A percentile compares a stretch with the other conserved stretches of the same genome.
Conservation (phyloP, 64 coral and sea anemone genomes). For the Actinia equina region DNA sequence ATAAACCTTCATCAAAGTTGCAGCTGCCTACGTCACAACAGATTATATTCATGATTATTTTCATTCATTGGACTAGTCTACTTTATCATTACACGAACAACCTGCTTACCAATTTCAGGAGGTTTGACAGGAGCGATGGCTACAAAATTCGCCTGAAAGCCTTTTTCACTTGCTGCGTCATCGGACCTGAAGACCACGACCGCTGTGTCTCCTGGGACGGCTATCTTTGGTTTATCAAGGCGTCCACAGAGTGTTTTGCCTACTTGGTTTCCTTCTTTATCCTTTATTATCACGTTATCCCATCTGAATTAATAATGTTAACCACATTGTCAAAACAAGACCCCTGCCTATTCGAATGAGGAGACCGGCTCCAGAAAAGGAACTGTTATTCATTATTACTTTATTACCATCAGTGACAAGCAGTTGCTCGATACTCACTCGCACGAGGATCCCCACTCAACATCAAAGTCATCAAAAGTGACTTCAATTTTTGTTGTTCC, state of each 20-base stretch:
- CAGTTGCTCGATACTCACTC: neutral
- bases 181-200: neutral
- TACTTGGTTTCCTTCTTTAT: slow-evolving; percentile 6
- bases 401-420: no score
- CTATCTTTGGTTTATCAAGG: neutral
- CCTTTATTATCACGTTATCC: slow-evolving; percentile 3
- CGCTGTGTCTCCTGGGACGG: slow-evolving; percentile 5
- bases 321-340: neutral
- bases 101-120: neutral
- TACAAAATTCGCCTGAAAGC: neutral
- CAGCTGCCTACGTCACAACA: neutral
- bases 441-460: slow-evolving; percentile 1
- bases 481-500: neutral
- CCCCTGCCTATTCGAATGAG: no score
- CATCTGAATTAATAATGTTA: neutral
- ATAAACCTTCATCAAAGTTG: slow-evolving; percentile 5
- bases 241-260: neutral
- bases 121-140: neutral
- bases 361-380: no score
- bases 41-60: neutral
- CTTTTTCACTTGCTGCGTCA: slow-evolving; percentile 1
- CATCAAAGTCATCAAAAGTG: neutral
- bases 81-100: neutral
- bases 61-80: no score
- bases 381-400: no score